A percentile compares a stretch with the other conserved stretches of the same genome.
phyloP scores from a whole-genome alignment of 2,797 vertebrate species.

The Myotis planiceps region DNA sequence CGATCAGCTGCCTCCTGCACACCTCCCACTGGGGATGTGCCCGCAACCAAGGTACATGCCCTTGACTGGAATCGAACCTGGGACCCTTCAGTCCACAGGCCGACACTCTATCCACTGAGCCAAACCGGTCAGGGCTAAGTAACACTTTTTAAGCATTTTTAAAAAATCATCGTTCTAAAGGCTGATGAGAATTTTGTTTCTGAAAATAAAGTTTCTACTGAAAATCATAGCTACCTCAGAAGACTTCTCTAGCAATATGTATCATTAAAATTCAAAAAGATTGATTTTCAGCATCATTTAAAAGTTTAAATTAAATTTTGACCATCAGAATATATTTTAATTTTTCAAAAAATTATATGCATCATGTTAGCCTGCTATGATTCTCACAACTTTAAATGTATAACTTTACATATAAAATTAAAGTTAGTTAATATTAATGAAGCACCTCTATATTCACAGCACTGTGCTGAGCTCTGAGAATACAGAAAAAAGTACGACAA shows the following conservation, averaged over 20 bases:
- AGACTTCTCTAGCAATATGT: constrained; percentile 58
- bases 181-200: constrained; percentile 60
- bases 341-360: background rate
- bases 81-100: too few species aligned
- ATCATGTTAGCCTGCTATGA: background rate
- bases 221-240: constrained; percentile 66
- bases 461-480: background rate
- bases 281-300: constrained; percentile 65
- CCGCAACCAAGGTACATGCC: too few species aligned
- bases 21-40: too few species aligned
- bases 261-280: constrained; percentile 40
- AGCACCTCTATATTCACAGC: background rate
- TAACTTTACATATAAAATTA: background rate
- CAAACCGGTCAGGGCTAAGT: too few species aligned
- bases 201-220: constrained; percentile 62
- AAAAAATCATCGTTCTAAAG: constrained; percentile 30
- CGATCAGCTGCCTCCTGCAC: too few species aligned
- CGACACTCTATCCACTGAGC: too few species aligned
- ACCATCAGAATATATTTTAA: constrained; percentile 47
- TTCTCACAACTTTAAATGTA: background rate
- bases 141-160: background rate
- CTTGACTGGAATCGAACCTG: too few species aligned
- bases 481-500: background rate
- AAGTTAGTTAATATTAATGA: background rate
- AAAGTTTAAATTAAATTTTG: constrained; percentile 69